Conservation (phyloP, 1,140 invertebrate species). For the Diprion similis region DNA sequence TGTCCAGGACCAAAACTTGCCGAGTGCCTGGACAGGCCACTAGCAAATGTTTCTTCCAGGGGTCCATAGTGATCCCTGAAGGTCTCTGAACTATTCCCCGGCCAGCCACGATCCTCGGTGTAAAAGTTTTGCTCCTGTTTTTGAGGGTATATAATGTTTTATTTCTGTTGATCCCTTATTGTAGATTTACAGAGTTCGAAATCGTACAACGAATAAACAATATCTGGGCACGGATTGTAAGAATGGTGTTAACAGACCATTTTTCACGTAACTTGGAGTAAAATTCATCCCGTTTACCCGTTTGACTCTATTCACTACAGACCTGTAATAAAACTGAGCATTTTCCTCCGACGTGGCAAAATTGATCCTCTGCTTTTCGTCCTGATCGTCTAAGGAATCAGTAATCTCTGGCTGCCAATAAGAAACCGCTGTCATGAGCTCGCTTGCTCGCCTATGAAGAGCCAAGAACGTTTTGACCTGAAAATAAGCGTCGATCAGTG, state of each 20-base stretch:
- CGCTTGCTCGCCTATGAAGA: conserved; percentile 20
- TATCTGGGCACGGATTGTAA: too few relatives aligned
- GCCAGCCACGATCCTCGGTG: conserved; percentile 27
- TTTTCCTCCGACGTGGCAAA: background rate
- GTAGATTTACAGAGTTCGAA: too few relatives aligned
- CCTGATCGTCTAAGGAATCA: background rate
- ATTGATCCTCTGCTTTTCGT: conserved; percentile 8
- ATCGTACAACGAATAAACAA: too few relatives aligned
- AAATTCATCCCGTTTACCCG: background rate
- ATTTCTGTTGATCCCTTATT: too few relatives aligned
- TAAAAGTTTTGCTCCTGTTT: conserved; percentile 29
- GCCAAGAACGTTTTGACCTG: conserved; percentile 21
- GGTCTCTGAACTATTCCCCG: conserved; percentile 56
- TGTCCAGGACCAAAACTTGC: conserved; percentile 66
- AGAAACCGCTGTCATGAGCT: conserved; percentile 14
- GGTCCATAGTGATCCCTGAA: conserved; percentile 64
- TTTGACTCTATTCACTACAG: conserved; percentile 8
- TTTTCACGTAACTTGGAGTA: too few relatives aligned
- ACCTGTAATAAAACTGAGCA: conserved; percentile 23
- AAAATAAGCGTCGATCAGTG: background rate
- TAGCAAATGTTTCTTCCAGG: conserved; percentile 65
- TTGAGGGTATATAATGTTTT: background rate
- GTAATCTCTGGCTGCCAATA: conserved; percentile 17
- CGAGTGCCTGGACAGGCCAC: conserved; percentile 66
- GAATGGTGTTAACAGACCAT: too few relatives aligned